Evolutionary conservation across 2,113 vertebrate genomes (phyloP).

Genomic region (Maccullochella peelii): DNA sequence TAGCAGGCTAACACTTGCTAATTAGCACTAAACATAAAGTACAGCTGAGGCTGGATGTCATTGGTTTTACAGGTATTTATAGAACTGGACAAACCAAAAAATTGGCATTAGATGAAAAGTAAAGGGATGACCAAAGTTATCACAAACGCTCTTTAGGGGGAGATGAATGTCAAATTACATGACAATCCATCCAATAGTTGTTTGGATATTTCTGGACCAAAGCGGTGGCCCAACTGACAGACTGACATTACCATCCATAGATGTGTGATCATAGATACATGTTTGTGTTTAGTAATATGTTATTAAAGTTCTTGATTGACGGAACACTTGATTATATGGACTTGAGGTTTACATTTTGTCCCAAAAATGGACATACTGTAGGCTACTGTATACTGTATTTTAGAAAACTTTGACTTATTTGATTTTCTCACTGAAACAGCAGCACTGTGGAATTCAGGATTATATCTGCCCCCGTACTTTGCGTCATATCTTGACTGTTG

Average conservation of each 20-base stretch:
- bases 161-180: neutral
- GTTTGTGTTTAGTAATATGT: neutral
- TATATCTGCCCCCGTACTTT: neutral
- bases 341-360: neutral
- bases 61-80: neutral
- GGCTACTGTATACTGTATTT: too few species aligned
- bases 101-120: neutral
- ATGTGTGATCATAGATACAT: too few species aligned
- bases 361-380: neutral
- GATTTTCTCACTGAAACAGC: neutral
- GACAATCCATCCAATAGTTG: neutral
- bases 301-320: neutral
- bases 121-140: neutral
- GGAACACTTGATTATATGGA: neutral
- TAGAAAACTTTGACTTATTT: neutral
- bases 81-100: neutral
- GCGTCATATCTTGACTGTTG: slow-evolving; percentile 19
- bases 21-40: neutral
- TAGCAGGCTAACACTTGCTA: neutral
- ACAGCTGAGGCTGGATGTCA: neutral
- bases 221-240: neutral
- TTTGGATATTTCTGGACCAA: neutral
- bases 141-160: neutral
- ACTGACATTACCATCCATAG: neutral
- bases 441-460: neutral